A percentile compares a stretch with the other conserved stretches of the same genome.
These are phyloP conservation scores for Papilio machaon DNA, from an alignment of 1,140 invertebrate species.

Conservation along the genomic window DNA sequence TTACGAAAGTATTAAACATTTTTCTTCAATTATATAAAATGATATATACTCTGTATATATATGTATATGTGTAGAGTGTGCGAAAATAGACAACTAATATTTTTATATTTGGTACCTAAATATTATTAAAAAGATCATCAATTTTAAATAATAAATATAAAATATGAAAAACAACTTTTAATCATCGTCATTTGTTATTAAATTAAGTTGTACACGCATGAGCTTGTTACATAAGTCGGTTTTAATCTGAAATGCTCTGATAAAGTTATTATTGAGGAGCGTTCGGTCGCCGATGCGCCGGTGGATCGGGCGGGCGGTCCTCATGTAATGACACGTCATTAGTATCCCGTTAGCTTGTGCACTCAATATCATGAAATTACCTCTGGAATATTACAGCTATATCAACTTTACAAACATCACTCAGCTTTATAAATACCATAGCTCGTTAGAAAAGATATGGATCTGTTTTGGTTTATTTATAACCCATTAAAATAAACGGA, in stretches of 20 bases:
- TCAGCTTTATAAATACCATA: too few relatives aligned
- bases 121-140: too few relatives aligned
- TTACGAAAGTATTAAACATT: not conserved
- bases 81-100: too few relatives aligned
- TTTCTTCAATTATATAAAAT: not conserved
- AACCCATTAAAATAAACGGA: too few relatives aligned
- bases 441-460: too few relatives aligned
- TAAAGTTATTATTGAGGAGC: constrained; percentile 32
- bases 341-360: constrained; percentile 28
- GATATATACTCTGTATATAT: too few relatives aligned
- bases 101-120: too few relatives aligned
- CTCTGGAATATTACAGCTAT: not conserved
- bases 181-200: not conserved
- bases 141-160: too few relatives aligned
- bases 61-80: too few relatives aligned
- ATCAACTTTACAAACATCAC: not conserved
- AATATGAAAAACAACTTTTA: not conserved
- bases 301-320: constrained; percentile 1
- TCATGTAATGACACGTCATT: constrained; percentile 33
- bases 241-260: constrained; percentile 23
- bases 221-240: constrained; percentile 5
- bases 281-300: constrained; percentile 2
- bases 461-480: too few relatives aligned
- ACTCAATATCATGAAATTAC: constrained; percentile 27
- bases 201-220: not conserved